Conservation (phyloP, 2,888 invertebrate species). For the Epistrophella euchroma region DNA sequence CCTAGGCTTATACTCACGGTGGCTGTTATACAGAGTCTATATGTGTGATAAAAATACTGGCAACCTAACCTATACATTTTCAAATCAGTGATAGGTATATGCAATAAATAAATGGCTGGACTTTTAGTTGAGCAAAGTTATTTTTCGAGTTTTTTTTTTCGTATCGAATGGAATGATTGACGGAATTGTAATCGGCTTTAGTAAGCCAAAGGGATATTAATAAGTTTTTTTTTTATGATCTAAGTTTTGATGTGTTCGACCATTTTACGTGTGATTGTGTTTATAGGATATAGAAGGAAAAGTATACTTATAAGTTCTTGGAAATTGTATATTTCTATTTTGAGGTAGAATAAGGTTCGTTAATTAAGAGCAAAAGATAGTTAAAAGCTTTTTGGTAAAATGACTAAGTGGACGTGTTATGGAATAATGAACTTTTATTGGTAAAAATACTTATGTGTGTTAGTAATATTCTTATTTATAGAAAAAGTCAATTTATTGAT, state of each 20-base stretch:
- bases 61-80: conserved; percentile 46
- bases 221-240: conserved; percentile 42
- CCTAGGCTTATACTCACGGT: conserved; percentile 2
- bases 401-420: conserved; percentile 26
- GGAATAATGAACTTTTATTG: conserved; percentile 16
- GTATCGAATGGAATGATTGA: conserved; percentile 54
- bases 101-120: conserved; percentile 61
- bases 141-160: conserved; percentile 8
- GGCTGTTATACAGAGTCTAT: not conserved
- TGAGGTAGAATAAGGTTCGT: not conserved
- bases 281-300: not conserved
- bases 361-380: conserved; percentile 24
- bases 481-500: conserved; percentile 2
- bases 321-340: not conserved
- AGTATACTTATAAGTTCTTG: conserved; percentile 22
- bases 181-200: conserved; percentile 64
- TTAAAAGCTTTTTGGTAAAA: conserved; percentile 27
- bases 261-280: not conserved
- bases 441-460: not conserved
- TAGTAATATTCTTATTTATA: conserved; percentile 3
- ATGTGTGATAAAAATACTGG: conserved; percentile 35
- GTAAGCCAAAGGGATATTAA: conserved; percentile 43
- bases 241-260: conserved; percentile 24
- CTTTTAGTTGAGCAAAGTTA: conserved; percentile 53
- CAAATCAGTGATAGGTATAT: conserved; percentile 58